Base-by-base conservation (phyloP, 2,113 vertebrate species). In the Tringa solitaria region DNA sequence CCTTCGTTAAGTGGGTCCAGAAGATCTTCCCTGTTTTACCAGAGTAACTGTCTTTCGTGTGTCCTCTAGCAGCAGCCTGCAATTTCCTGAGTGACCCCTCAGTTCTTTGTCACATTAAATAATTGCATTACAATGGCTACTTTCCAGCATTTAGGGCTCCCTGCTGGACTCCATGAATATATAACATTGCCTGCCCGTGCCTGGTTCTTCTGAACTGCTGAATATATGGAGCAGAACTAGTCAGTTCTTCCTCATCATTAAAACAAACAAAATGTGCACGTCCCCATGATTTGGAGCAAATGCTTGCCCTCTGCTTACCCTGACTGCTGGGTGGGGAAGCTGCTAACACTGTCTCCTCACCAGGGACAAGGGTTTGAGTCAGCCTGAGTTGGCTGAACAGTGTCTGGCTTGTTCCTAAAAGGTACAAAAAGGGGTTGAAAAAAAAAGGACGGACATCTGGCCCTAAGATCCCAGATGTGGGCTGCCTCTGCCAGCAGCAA, bases 1-100 rank as follows among this genome's bases (percentile, higher is more conserved):
- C 68, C 82, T 94, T 94, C 79, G 60, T 74, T 89, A 96, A 94
- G 53, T 93, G 93, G 90, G 78, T 93, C 93, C 82, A 72, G 79
- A 50, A 91, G 83, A 86, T 63, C 51, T 79, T 95, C 32, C 32
- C 23, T 72, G 5, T 83, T 70, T 72, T 89, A 61, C 22, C 59
- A 50, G 46, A 78, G 56, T 46, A 46, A 73, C 50, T 88, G 88
- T 87, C 90, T 95, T 96, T 90, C 3, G 0, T 28, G 43, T 91
- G 94, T 95, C 93, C 87, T 93, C 21, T 60, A 73, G 61, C 65
- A 65, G 73, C 80, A 87, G 30, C 77, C 54, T 54, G 46, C 78
- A 46, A 63, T 87, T 96, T 78, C 73, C 84, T 28, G 39, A 82
- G 57, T 54, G 56, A 90, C 39, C 20, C 59, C 70, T 61, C 4